Conservation (phyloP, 1,140 invertebrate species). For the Homalodisca vitripennis region DNA sequence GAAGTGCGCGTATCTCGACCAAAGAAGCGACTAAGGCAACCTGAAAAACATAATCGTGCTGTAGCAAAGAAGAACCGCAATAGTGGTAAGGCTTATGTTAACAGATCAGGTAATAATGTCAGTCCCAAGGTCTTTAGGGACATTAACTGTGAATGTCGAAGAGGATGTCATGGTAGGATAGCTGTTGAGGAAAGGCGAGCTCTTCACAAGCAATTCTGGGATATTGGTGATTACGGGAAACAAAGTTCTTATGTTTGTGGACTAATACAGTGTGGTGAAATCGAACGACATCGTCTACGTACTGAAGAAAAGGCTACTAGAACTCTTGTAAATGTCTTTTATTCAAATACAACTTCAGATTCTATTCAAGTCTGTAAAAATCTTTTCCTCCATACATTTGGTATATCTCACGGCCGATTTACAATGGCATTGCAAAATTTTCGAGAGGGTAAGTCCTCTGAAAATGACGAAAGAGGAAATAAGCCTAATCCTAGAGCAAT, state of each 20-base stretch:
- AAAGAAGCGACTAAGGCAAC: too few species aligned
- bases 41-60: too few species aligned
- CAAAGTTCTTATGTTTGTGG: background rate
- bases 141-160: background rate
- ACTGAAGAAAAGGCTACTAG: background rate
- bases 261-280: background rate
- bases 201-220: too few species aligned
- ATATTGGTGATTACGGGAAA: background rate
- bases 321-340: background rate
- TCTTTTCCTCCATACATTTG: background rate
- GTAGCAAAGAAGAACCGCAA: background rate
- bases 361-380: background rate
- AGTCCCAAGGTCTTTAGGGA: background rate
- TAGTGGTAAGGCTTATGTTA: background rate
- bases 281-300: background rate
- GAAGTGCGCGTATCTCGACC: background rate
- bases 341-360: background rate
- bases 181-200: background rate
- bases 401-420: background rate
- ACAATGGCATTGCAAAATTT: background rate
- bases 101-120: background rate
- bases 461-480: background rate
- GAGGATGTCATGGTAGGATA: background rate
- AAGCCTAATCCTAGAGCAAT: background rate
- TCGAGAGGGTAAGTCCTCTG: background rate